Base-by-base conservation (phyloP, 92 coral and sea anemone species). In the Epizoanthus illoricatus region DNA sequence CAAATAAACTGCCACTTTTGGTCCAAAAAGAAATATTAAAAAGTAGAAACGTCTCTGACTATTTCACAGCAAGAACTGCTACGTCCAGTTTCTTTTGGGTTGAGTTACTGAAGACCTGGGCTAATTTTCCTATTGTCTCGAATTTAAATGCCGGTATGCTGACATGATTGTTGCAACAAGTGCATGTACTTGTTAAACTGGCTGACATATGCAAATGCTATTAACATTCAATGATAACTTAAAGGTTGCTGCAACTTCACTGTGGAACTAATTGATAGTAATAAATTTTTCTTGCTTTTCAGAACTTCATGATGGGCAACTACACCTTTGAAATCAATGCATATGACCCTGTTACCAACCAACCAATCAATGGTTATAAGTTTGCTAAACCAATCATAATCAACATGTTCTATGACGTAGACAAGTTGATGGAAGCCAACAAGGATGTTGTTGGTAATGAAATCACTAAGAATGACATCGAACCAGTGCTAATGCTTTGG, bases 321-420 rank as follows among this genome's bases (percentile, higher is more conserved):
- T 95, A 95, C 90, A 95, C 97, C 80, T 95, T 95, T 80, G 92
- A 90, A 23, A 92, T 95, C 82, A 95, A 95, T 80, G 97, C 97
- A 21, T 56, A 85, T 52, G 91, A 90, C 47, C 95, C 98, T 5
- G 57, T 47, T 1, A 95, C 88, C 88, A 91, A 91, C 88, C 91
- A 94, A 7, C 56, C 88, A 10, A 85, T 83, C 24, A 89, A 90
- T 49, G 92, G 94, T 57, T 96, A 89, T 67, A 87, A 66, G 73
- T 96, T 96, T 65, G 90, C 84, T 20, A 91, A 95, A 80, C 98
- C 98, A 13, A 86, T 95, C 57, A 91, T 86, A n/a, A 75, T 95
- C 59, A 74, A 93, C 21, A 91, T 95, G 98, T 95, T 93, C 86
- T 95, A 95, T 64, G 98, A 95, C 84, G 98, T 96, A 13, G 94